These are phyloP conservation scores for Phataginus tetradactyla DNA, from an alignment of 2,797 vertebrate genomes.

Conservation along the genomic window DNA sequence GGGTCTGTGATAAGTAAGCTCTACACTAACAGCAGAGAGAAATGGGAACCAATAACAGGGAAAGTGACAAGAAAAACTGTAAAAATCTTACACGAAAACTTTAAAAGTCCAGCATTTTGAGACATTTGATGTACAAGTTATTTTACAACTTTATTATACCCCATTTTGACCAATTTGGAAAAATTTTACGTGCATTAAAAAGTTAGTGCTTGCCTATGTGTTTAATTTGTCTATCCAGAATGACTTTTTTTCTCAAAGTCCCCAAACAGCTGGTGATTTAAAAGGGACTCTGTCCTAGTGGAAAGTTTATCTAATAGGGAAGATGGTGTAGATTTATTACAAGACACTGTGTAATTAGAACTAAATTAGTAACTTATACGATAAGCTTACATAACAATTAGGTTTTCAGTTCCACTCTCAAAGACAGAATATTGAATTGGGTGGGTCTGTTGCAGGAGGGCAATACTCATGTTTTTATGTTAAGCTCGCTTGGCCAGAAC, in stretches of 20 bases:
- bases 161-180: neutral
- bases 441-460: neutral
- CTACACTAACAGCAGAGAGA: neutral
- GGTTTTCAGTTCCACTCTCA: conserved; percentile 34
- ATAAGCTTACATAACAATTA: neutral
- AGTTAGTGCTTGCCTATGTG: neutral
- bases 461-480: conserved; percentile 45
- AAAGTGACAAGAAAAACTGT: neutral
- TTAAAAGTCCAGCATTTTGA: neutral
- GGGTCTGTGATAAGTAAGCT: neutral
- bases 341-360: neutral
- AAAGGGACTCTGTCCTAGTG: neutral
- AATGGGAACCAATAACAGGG: neutral
- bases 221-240: conserved; percentile 1
- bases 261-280: neutral
- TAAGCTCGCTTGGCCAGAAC: conserved; percentile 62
- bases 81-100: neutral
- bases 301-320: neutral
- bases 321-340: neutral
- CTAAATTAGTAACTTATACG: neutral
- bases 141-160: neutral
- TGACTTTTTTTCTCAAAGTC: conserved; percentile 4
- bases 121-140: neutral
- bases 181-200: neutral
- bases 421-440: neutral